Base-by-base conservation (phyloP, 2,797 vertebrate genomes). In the Onychomys arenicola region DNA sequence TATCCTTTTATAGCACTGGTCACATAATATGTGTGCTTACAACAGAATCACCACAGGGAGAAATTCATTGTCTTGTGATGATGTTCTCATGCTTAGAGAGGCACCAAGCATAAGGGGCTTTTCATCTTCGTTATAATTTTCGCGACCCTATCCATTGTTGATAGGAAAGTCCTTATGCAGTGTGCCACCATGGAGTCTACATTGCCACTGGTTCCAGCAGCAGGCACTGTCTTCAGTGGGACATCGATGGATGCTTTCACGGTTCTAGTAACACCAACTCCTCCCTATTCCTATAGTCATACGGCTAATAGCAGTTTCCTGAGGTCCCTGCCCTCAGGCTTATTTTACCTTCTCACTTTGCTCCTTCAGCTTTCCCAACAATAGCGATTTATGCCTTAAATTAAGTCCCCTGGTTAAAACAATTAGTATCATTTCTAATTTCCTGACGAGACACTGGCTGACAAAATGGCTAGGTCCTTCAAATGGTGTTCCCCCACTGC, bases 361-460 rank as follows among this genome's bases (percentile, higher is more conserved):
- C 3, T 65, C 49, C 91, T 92, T 76, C 27, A 93, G 65, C 37
- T 59, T 12, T 82, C 89, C 55, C 9, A 59, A 71, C 87, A 81
- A 46, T 55, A 92, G 55, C 12, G 76, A 80, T 81, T 81, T 16
- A 89, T 43, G 55, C 80, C 59, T 95, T 63, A 91, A 95, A 93
- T 89, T 82, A 97, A 55, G 67, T 82, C 55, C 78, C 73, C 43
- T 65, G 46, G 37, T 57, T 91, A 76, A 82, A 93, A 92, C n/a
- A 89, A 77, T 83, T 61, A 67, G 61, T 43, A 76, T 63, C 19
- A 14, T 69, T 94, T 93, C 59, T 82, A 37, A 65, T 91, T 77
- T 93, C 84, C 80, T 75, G 40, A 78, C 55, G 37, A 85, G 43
- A 92, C 75, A 71, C 11, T 34, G 12, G 13, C 67, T 86, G 65